Percentiles rank a stretch among this genome's conserved stretches.
phyloP scores from a whole-genome alignment of 2,888 invertebrate species.

The Idaea straminata region DNA sequence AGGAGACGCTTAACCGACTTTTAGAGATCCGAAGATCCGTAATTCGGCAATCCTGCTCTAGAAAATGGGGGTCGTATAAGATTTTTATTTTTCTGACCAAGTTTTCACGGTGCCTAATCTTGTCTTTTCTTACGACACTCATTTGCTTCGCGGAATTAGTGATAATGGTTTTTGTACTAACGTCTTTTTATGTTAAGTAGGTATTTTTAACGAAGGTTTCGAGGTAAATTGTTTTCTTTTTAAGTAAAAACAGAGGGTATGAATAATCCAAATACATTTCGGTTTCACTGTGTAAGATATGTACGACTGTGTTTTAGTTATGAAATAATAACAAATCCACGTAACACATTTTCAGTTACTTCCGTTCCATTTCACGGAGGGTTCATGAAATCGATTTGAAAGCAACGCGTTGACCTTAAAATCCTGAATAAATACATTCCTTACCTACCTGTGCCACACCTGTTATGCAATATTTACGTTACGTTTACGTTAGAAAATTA shows the following conservation, averaged over 20 bases:
- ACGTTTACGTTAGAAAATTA: neutral
- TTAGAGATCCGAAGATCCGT: conserved; percentile 29
- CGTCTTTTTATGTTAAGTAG: conserved; percentile 1
- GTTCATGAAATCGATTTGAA: conserved; percentile 1
- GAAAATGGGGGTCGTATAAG: conserved; percentile 21
- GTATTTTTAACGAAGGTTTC: too few species aligned
- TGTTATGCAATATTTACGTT: neutral
- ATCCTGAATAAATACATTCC: neutral
- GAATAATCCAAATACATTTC: too few species aligned
- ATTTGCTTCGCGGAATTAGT: conserved; percentile 9
- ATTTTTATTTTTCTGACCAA: conserved; percentile 27
- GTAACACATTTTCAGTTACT: neutral
- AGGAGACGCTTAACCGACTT: conserved; percentile 27
- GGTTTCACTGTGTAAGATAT: too few species aligned
- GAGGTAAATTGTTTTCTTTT: too few species aligned
- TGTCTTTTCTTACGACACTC: conserved; percentile 13
- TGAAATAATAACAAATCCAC: neutral
- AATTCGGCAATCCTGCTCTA: conserved; percentile 31
- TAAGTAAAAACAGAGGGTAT: too few species aligned
- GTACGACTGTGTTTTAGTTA: neutral
- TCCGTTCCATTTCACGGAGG: neutral
- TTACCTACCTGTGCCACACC: neutral
- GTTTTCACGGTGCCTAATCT: conserved; percentile 16
- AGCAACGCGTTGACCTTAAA: neutral
- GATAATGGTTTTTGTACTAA: neutral